Conservation (phyloP, 2,888 invertebrate genomes). For the Dicyrtoma fusca region DNA sequence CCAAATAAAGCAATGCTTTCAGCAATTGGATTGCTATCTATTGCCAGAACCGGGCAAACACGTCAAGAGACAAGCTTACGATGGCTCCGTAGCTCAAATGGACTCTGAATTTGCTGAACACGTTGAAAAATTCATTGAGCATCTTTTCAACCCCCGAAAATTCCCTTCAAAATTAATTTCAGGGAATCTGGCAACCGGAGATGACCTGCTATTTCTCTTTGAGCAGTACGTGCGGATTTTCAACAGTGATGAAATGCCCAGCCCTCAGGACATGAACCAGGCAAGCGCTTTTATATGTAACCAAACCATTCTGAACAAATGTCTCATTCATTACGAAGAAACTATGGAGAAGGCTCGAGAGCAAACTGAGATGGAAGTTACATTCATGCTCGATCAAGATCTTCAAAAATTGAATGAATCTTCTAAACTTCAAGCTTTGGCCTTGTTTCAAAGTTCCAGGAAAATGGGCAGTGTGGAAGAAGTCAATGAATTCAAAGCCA, state of each 20-base stretch:
- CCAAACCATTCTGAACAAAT: background rate
- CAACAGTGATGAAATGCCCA: constrained; percentile 37
- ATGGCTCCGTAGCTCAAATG: constrained; percentile 14
- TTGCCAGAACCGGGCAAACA: constrained; percentile 91
- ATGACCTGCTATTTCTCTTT: constrained; percentile 22
- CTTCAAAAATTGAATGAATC: too few relatives aligned
- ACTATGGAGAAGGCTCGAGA: too few relatives aligned
- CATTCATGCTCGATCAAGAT: too few relatives aligned
- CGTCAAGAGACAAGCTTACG: background rate
- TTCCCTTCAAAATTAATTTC: constrained; percentile 30
- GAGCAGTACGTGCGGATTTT: constrained; percentile 33
- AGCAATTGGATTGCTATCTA: constrained; percentile 91
- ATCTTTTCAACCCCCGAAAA: constrained; percentile 8
- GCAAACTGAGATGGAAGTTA: too few relatives aligned
- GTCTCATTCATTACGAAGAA: background rate
- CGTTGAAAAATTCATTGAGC: constrained; percentile 29
- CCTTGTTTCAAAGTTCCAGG: too few relatives aligned
- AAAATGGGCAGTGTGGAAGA: too few relatives aligned
- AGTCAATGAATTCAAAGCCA: too few relatives aligned
- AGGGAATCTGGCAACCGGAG: constrained; percentile 22
- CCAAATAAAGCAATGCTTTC: constrained; percentile 93
- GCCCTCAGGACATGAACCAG: constrained; percentile 10
- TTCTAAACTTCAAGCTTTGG: too few relatives aligned
- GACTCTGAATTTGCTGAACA: constrained; percentile 21
- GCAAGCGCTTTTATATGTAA: constrained; percentile 21